Evolutionary conservation across 2,113 vertebrate genomes (phyloP), one percentile per base, ranked within the genome.

Genomic region (Chitala chitala): DNA sequence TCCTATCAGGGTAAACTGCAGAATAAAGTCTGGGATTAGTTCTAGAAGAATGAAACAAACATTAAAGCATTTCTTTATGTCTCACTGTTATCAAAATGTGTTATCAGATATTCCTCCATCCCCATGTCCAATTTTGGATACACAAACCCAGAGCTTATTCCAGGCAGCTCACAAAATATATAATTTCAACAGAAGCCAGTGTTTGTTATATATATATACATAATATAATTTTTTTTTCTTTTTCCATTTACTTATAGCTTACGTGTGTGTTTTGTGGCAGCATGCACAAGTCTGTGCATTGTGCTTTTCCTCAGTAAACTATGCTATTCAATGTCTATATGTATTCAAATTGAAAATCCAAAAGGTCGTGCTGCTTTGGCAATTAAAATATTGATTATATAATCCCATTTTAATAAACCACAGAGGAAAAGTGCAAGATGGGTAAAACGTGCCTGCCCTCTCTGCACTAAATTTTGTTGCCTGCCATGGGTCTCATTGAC

Each of bases 371-470:
- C 51, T 56, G 29, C 46, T 73, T 29, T 50, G 38, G 56, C 74
- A 75, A 61, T 76, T 79, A 72, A 77, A 75, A 56, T 78, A 76
- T 77, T 72, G 77, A 79, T 80, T 79, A 75, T 66, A 40, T 75
- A 75, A 36, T 58, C 29, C n/a, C n/a, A 46, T 63, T 46, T 70
- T 81, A 77, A 79, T 75, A 77, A 77, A 71, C 24, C 75, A 58
- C 33, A 22, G 20, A 55, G 50, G 29, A 69, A 76, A 78, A 72
- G 50, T 56, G 70, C 61, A 69, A 69, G 56, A 42, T 77, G 73
- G 73, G 58, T 3, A 58, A 68, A 56, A 66, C 59, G 48, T 9
- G n/a, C n/a, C n/a, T n/a, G n/a, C n/a, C n/a, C n/a, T 29, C 36
- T 46, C 3, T 17, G 48, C 76, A 29, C 44, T 54, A 55, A 75